Evolutionary conservation across 2,888 invertebrate genomes (phyloP).

Genomic region (Aspidiotus destructor): DNA sequence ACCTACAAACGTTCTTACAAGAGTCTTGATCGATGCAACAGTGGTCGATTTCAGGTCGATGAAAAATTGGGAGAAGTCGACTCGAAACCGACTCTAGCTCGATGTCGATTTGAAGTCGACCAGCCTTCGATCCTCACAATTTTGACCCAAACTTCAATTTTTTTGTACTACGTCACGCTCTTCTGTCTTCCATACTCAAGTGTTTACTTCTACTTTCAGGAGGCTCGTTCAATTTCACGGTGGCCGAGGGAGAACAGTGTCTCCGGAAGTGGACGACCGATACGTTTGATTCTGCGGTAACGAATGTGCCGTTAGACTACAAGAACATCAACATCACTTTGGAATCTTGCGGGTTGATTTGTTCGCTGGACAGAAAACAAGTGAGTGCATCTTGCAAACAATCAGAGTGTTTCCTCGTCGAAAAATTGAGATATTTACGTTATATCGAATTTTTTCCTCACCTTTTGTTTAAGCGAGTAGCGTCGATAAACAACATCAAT

Average conservation of each 20-base stretch:
- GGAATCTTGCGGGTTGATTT: constrained; percentile 26
- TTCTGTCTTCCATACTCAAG: neutral
- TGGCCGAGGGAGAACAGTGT: constrained; percentile 28
- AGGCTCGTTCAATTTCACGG: constrained; percentile 25
- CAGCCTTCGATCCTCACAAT: too few species aligned
- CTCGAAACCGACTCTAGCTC: too few species aligned
- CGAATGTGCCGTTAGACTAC: constrained; percentile 18
- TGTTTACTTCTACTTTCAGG: constrained; percentile 9
- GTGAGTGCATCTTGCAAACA: neutral
- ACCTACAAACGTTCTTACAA: too few species aligned
- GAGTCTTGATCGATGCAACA: too few species aligned
- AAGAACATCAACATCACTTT: constrained; percentile 24
- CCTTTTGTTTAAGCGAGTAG: constrained; percentile 27
- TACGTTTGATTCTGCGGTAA: constrained; percentile 8
- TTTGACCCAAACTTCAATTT: too few species aligned
- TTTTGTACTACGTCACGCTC: too few species aligned
- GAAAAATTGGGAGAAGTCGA: too few species aligned
- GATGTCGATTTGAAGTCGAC: too few species aligned
- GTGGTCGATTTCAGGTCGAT: too few species aligned
- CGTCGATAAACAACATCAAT: constrained; percentile 9
- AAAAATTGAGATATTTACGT: neutral
- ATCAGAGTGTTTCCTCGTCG: neutral
- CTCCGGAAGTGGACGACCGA: constrained; percentile 16
- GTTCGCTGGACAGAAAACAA: neutral
- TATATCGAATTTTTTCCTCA: neutral